Evolutionary conservation across 1,140 invertebrate genomes (phyloP).

Genomic region (Magallana angulata): DNA sequence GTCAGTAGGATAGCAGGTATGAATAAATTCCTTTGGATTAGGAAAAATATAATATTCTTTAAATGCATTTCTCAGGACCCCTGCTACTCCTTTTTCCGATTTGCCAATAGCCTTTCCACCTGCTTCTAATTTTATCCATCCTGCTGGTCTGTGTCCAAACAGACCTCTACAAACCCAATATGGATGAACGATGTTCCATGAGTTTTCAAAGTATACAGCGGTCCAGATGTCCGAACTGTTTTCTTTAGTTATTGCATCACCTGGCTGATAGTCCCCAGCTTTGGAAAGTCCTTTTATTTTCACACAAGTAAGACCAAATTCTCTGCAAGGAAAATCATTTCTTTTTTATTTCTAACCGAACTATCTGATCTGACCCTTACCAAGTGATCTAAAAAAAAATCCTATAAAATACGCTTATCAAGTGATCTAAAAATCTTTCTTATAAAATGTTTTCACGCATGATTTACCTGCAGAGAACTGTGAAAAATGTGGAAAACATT

Average conservation of each 20-base stretch:
- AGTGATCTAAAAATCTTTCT: no score
- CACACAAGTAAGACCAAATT: constrained; percentile 53
- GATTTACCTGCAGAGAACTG: constrained; percentile 58
- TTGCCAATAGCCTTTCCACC: constrained; percentile 37
- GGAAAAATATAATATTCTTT: constrained; percentile 62
- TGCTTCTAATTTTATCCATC: constrained; percentile 62
- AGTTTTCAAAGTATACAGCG: constrained; percentile 50
- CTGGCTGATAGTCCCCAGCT: constrained; percentile 55
- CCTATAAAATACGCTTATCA: no score
- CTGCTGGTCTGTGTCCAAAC: constrained; percentile 51
- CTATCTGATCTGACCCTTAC: neutral
- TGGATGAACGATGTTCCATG: constrained; percentile 61
- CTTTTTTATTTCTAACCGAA: neutral
- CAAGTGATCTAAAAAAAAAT: no score
- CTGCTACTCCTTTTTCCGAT: constrained; percentile 24
- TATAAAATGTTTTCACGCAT: neutral
- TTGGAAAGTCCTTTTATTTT: constrained; percentile 58
- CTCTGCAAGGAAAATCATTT: constrained; percentile 41
- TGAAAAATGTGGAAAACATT: constrained; percentile 59
- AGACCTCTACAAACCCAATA: constrained; percentile 61
- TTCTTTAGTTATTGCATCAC: constrained; percentile 40
- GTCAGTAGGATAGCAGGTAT: constrained; percentile 55
- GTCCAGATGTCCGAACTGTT: constrained; percentile 43
- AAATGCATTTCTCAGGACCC: constrained; percentile 54
- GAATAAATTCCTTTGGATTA: constrained; percentile 57